phyloP scores from a whole-genome alignment of 2,888 invertebrate genomes.

The Norana najaformis region DNA sequence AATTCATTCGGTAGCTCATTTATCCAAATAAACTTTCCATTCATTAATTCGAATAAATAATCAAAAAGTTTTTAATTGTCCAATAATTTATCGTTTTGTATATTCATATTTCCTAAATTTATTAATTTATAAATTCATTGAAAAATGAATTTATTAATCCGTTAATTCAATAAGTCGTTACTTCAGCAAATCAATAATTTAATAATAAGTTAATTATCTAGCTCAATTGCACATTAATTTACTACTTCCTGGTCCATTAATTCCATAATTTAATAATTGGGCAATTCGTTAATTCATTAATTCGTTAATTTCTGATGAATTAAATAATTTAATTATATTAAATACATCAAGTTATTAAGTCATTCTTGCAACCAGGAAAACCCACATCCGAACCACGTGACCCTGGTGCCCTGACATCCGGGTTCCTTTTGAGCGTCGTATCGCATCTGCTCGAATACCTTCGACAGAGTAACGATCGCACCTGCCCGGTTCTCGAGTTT shows the following conservation, averaged over 20 bases:
- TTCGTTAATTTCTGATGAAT: background rate
- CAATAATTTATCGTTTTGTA: too few relatives aligned
- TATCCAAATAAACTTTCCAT: too few relatives aligned
- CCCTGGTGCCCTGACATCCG: background rate
- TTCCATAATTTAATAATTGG: background rate
- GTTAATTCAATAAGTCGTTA: too few relatives aligned
- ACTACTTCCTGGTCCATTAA: background rate
- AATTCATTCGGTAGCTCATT: too few relatives aligned
- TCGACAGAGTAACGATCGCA: constrained; percentile 25
- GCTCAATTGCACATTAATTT: too few relatives aligned
- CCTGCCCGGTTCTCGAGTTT: constrained; percentile 19
- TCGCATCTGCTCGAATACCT: background rate
- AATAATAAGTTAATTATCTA: too few relatives aligned
- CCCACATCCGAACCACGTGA: background rate
- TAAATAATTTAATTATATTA: background rate
- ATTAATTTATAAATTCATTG: too few relatives aligned
- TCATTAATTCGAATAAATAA: too few relatives aligned
- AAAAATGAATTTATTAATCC: too few relatives aligned
- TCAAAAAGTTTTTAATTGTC: too few relatives aligned
- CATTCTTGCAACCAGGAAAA: background rate
- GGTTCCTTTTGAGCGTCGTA: background rate
- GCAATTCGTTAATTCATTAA: background rate
- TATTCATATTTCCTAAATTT: too few relatives aligned
- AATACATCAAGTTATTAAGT: background rate
- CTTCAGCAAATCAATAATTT: too few relatives aligned